Evolutionary conservation across 2,113 vertebrate species (phyloP).

Genomic region (Phrynosoma platyrhinos): DNA sequence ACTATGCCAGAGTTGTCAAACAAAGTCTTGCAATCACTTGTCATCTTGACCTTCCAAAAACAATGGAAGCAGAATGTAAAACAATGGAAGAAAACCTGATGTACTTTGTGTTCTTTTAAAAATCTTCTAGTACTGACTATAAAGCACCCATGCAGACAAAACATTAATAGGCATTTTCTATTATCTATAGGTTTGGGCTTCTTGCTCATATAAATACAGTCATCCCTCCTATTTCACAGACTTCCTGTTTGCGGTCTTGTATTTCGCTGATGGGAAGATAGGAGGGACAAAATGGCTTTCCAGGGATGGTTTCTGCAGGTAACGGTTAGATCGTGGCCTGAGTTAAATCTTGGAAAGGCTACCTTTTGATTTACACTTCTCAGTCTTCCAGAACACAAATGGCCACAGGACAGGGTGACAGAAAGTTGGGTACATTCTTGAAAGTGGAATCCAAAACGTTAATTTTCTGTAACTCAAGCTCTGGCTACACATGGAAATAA

Average conservation of each 20-base stretch:
- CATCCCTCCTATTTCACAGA: no score
- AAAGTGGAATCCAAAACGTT: no score
- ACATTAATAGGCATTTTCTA: not conserved
- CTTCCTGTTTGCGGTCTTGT: no score
- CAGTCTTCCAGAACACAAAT: no score
- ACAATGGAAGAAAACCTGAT: constrained; percentile 41
- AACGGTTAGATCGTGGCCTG: not conserved
- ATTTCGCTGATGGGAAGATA: no score
- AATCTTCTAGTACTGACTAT: not conserved
- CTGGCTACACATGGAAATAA: no score
- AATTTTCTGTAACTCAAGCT: no score
- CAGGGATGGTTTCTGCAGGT: not conserved
- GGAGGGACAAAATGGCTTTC: no score
- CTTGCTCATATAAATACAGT: no score
- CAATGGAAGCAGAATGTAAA: constrained; percentile 12
- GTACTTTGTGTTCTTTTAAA: constrained; percentile 55
- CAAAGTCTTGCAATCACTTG: constrained; percentile 35
- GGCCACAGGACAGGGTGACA: no score
- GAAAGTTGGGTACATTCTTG: no score
- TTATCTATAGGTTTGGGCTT: not conserved
- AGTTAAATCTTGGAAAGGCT: not conserved
- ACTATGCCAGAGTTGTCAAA: constrained; percentile 31
- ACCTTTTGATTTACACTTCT: no score
- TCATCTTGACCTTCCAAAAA: constrained; percentile 27
- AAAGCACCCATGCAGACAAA: not conserved